A percentile compares a stretch with the other conserved stretches of the same genome.
phyloP scores from a whole-genome alignment of 2,888 invertebrate genomes.

The Heterodera filipjevi region DNA sequence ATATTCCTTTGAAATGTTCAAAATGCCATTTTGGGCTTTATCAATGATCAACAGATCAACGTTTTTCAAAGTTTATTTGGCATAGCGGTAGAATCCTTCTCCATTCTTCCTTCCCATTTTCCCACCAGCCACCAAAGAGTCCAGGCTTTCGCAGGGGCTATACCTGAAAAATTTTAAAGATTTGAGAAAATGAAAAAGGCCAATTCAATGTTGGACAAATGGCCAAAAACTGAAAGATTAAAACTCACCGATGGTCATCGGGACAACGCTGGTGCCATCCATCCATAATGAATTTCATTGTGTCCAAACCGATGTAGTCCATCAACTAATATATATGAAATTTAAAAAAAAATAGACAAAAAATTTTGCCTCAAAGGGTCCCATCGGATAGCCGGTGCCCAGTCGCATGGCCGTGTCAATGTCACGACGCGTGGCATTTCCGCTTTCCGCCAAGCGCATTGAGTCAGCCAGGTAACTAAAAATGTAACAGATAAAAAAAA shows the following conservation, averaged over 20 bases:
- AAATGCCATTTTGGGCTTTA: not conserved
- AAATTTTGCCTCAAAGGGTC: slow-evolving; percentile 75
- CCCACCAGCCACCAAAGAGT: slow-evolving; percentile 77
- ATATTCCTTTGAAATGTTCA: not conserved
- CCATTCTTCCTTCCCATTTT: slow-evolving; percentile 80
- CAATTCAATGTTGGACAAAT: not conserved
- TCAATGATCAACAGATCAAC: not conserved
- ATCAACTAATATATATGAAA: slow-evolving; percentile 71
- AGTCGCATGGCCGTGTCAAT: slow-evolving; percentile 87
- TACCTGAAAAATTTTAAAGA: slow-evolving; percentile 30
- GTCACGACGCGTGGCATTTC: slow-evolving; percentile 74
- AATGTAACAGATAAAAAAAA: not conserved
- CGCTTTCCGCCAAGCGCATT: slow-evolving; percentile 69
- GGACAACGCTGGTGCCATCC: slow-evolving; percentile 66
- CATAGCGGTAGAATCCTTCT: slow-evolving; percentile 80
- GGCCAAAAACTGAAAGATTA: not conserved
- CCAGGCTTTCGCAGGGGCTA: slow-evolving; percentile 68
- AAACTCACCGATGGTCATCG: slow-evolving; percentile 40
- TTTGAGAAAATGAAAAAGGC: slow-evolving; percentile 10
- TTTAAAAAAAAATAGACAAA: slow-evolving; percentile 76
- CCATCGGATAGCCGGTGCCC: slow-evolving; percentile 86
- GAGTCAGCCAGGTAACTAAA: slow-evolving; percentile 76
- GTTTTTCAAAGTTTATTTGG: not conserved
- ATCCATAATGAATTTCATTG: slow-evolving; percentile 76
- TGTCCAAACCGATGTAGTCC: slow-evolving; percentile 83